Conservation (phyloP, 2,888 invertebrate genomes). For the Coenonympha glycerion region DNA sequence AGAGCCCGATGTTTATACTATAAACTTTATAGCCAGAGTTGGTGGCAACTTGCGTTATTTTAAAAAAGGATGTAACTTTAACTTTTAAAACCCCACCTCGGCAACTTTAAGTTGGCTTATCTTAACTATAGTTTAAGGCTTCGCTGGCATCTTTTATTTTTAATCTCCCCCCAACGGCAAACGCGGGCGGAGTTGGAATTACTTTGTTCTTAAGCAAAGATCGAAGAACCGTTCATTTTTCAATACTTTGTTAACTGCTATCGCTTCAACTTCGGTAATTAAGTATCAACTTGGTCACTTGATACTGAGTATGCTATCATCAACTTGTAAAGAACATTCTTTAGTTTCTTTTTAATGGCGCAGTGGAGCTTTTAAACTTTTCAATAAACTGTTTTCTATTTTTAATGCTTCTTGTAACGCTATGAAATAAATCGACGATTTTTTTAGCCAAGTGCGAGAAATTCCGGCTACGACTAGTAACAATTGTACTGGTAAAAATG, state of each 20-base stretch:
- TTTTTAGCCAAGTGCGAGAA: too few relatives aligned
- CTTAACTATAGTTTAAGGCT: conserved; percentile 64
- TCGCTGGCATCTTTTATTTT: conserved; percentile 61
- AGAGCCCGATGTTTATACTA: conserved; percentile 25
- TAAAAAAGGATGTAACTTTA: conserved; percentile 47
- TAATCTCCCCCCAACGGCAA: conserved; percentile 56
- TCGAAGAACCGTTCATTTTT: conserved; percentile 69
- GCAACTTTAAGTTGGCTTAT: conserved; percentile 50
- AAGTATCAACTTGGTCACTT: conserved; percentile 36
- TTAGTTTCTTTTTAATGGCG: conserved; percentile 7
- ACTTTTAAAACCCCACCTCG: conserved; percentile 53
- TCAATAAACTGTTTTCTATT: neutral
- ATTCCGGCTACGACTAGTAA: too few relatives aligned
- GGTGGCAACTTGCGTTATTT: conserved; percentile 38
- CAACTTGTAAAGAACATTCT: conserved; percentile 14
- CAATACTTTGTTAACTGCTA: conserved; percentile 60
- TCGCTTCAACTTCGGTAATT: conserved; percentile 56
- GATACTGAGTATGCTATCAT: conserved; percentile 23
- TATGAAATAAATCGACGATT: too few relatives aligned
- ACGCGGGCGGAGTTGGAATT: conserved; percentile 64
- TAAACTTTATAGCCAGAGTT: conserved; percentile 27
- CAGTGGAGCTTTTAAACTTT: neutral
- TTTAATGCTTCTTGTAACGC: neutral
- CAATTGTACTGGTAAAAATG: too few relatives aligned
- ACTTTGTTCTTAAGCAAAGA: conserved; percentile 65